Evolutionary conservation across 2,797 vertebrate species (phyloP).

Genomic region (Pseudotriccus pelzelni): DNA sequence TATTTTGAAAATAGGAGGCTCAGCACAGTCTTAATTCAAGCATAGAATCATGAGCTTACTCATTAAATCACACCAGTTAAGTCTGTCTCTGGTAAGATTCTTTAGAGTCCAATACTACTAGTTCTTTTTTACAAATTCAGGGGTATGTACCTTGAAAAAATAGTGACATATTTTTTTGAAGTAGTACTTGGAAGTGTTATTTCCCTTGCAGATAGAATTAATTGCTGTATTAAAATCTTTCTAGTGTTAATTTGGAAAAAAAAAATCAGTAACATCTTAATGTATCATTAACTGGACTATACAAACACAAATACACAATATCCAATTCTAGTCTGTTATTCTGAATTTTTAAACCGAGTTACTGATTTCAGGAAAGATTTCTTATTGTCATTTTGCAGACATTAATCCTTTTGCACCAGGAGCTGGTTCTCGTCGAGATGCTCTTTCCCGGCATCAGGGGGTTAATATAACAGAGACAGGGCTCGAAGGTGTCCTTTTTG

Average conservation of each 20-base stretch:
- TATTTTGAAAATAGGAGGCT: background rate
- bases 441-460: constrained; percentile 72
- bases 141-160: background rate
- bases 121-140: background rate
- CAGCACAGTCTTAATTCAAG: background rate
- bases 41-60: background rate
- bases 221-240: background rate
- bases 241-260: background rate
- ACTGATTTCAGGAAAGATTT: background rate
- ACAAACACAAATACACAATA: too few relatives aligned
- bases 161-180: background rate
- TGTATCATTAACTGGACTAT: background rate
- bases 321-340: background rate
- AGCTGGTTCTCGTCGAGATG: constrained; percentile 67
- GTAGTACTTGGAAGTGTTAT: background rate
- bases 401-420: constrained; percentile 76
- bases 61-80: background rate
- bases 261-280: background rate
- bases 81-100: background rate
- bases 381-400: constrained; percentile 76
- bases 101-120: background rate
- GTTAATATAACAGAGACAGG: constrained; percentile 95
- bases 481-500: constrained; percentile 95
- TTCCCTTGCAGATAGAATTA: background rate
- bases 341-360: background rate